Evolutionary conservation across 1,140 invertebrate genomes (phyloP).

Genomic region (Drosophila obscura): DNA sequence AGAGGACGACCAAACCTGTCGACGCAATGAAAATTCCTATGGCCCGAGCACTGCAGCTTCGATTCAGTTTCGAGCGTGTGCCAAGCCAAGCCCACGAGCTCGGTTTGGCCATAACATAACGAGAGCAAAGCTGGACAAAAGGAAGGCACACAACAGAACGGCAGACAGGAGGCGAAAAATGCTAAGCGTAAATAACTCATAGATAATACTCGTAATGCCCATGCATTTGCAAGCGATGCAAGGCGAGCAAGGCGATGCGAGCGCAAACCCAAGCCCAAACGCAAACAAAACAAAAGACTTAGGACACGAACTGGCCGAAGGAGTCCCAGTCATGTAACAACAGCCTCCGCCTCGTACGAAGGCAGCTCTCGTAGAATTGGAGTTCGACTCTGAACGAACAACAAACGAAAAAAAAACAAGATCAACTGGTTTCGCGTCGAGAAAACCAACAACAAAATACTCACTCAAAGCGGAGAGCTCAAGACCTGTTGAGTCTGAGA

Average conservation of each 20-base stretch:
- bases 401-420: constrained; percentile 66
- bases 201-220: constrained; percentile 67
- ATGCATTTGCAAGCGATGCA: constrained; percentile 64
- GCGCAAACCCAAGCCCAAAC: no score
- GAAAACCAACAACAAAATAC: constrained; percentile 32
- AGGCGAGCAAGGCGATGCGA: constrained; percentile 12
- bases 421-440: constrained; percentile 70
- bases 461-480: constrained; percentile 63
- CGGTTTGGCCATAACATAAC: constrained; percentile 71
- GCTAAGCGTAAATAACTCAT: constrained; percentile 77
- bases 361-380: constrained; percentile 3
- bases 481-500: constrained; percentile 52
- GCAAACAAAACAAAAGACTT: constrained; percentile 73
- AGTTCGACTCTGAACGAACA: constrained; percentile 1
- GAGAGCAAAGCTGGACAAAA: constrained; percentile 51
- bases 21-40: constrained; percentile 50
- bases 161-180: constrained; percentile 18
- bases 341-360: constrained; percentile 1
- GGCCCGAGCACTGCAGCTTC: constrained; percentile 26
- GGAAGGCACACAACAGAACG: background rate
- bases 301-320: constrained; percentile 76
- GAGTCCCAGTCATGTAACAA: constrained; percentile 67
- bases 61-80: constrained; percentile 66
- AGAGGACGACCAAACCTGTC: constrained; percentile 41
- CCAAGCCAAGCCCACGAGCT: constrained; percentile 75